Evolutionary conservation across 2,797 vertebrate genomes (phyloP).

Genomic region (Cuculus canorus): DNA sequence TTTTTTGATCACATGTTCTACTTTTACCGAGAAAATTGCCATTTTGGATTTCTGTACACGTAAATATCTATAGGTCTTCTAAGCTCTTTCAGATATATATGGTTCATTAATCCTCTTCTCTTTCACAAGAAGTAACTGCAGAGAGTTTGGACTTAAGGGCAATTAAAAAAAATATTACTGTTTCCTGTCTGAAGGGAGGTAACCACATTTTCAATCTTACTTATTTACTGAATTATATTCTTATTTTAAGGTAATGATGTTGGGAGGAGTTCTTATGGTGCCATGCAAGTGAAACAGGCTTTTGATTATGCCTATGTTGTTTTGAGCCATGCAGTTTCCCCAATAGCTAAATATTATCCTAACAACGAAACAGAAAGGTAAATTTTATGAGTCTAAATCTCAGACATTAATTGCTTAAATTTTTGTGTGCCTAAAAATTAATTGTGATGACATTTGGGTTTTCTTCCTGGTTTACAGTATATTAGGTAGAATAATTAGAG

Average conservation of each 20-base stretch:
- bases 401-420: not conserved
- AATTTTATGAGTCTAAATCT: not conserved
- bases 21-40: not conserved
- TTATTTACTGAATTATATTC: not conserved
- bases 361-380: slow-evolving; percentile 96
- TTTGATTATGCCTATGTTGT: slow-evolving; percentile 98
- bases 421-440: not conserved
- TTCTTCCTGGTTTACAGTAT: slow-evolving; percentile 79
- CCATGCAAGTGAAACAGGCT: slow-evolving; percentile 99
- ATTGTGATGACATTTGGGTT: not conserved
- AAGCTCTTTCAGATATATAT: not conserved
- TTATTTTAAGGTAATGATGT: slow-evolving; percentile 90
- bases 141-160: not conserved
- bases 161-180: not conserved
- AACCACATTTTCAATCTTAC: not conserved
- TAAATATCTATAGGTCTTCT: not conserved
- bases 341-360: slow-evolving; percentile 94
- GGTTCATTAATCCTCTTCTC: not conserved
- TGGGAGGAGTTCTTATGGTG: slow-evolving; percentile 95
- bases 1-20: not conserved
- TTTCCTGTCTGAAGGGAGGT: not conserved
- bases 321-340: slow-evolving; percentile 92
- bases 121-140: not conserved
- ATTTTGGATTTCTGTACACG: not conserved
- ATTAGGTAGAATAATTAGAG: slow-evolving; percentile 95